A percentile compares a stretch with the other conserved stretches of the same genome.
These are phyloP conservation scores for Dipodomys spectabilis DNA, from an alignment of 2,113 vertebrate species.

Conservation along the genomic window DNA sequence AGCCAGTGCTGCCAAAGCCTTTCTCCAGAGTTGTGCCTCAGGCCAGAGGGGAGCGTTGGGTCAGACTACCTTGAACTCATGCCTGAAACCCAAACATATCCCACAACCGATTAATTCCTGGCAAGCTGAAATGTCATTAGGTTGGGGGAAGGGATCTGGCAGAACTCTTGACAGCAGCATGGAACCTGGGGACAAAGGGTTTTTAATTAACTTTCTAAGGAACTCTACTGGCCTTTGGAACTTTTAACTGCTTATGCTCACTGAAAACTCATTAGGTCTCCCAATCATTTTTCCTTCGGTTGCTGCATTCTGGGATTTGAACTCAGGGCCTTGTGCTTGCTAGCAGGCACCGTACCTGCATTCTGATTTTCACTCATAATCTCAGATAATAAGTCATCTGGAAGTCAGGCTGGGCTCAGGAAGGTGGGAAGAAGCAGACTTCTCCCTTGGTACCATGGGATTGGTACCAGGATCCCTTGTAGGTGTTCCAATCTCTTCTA, in stretches of 20 bases:
- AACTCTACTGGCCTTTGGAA: not conserved
- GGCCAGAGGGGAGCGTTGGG: not conserved
- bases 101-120: not conserved
- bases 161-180: not conserved
- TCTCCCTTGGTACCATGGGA: too few relatives aligned
- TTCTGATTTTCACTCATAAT: not conserved
- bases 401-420: not conserved
- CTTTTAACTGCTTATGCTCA: not conserved
- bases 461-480: not conserved
- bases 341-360: too few relatives aligned
- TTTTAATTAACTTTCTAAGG: conserved; percentile 29
- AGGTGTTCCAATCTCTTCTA: not conserved
- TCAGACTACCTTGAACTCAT: conserved; percentile 1
- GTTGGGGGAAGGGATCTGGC: not conserved
- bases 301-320: too few relatives aligned
- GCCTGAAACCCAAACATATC: not conserved
- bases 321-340: too few relatives aligned
- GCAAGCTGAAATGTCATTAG: not conserved
- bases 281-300: not conserved
- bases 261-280: not conserved
- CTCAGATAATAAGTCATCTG: not conserved
- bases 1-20: not conserved
- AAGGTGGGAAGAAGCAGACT: not conserved
- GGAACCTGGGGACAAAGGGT: not conserved
- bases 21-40: not conserved